Percentiles rank a stretch among this genome's conserved stretches.
Conservation (phyloP, 2,797 vertebrate genomes). For the Melopsittacus undulatus region DNA sequence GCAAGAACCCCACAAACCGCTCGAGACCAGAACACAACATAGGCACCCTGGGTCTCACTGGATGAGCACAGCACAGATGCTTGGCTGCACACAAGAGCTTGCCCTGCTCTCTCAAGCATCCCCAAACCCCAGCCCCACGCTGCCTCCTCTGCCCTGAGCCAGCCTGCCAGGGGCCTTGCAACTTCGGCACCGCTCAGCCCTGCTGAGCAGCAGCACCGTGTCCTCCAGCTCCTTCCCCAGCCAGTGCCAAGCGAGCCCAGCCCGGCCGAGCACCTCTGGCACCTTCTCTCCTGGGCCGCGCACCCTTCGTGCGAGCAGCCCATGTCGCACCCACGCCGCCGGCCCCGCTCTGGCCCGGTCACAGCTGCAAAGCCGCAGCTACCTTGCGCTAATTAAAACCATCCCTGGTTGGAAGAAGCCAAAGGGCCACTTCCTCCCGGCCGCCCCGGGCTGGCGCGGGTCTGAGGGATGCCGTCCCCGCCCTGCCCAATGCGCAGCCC, state of each 20-base stretch:
- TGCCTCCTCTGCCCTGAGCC: background rate
- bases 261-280: fast-evolving
- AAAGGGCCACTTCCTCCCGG: background rate
- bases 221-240: background rate
- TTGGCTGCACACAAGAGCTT: background rate
- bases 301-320: background rate
- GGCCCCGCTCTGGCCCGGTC: fast-evolving
- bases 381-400: constrained; percentile 57
- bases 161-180: background rate
- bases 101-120: background rate
- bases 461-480: constrained; percentile 48
- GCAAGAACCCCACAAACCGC: background rate
- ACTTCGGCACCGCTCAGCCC: fast-evolving
- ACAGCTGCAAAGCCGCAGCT: constrained; percentile 21
- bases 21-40: background rate
- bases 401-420: background rate
- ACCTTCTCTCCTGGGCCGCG: fast-evolving
- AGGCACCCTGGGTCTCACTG: background rate
- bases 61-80: background rate
- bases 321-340: fast-evolving
- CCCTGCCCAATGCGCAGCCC: background rate
- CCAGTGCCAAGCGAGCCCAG: fast-evolving
- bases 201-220: background rate
- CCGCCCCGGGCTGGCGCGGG: background rate
- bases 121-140: background rate